Evolutionary conservation across 2,113 vertebrate genomes (phyloP), one percentile per base, ranked within the genome.

Genomic region (Eonycteris spelaea): DNA sequence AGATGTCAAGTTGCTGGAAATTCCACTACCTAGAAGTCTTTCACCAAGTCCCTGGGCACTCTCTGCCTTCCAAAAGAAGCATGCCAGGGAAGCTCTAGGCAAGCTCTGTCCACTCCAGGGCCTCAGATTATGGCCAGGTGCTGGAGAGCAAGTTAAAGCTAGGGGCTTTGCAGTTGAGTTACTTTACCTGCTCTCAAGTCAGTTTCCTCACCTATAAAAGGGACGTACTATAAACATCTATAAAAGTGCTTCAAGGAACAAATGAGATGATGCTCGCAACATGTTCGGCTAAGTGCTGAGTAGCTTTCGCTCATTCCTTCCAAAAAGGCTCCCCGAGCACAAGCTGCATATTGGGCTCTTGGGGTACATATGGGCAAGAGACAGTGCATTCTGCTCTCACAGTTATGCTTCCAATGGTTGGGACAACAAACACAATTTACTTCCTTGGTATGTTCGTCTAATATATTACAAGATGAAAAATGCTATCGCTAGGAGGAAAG

Each of bases 351-450:
- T 28, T 2, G 4, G 35, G 75, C 35, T 48, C 33, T 28, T 43
- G 80, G 40, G 48, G 24, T 15, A 61, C 43, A 48, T 40, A 40
- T 1, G 0, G 3, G 38, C 1, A 68, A 53, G 11, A 70, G 33
- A 48, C 21, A 3, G 3, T 15, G 40, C 12, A 2, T 3, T 10
- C 43, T 19, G 6, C 24, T 45, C 21, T 15, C 38, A 13, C 0
- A 68, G 2, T 40, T 18, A 15, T 10, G 30, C 24, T 79, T 86
- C 65, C n/a, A 33, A 45, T 8, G 3, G 33, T 40, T 35, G 74
- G 68, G 57, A 84, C 0, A 13, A 12, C 12, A 74, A 26, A 9
- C 38, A 90, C 12, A 28, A 33, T 1, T 68, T 26, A 83, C 43
- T 78, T 77, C 51, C 16, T 65, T n/a, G 48, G 28, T 33, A 51